Evolutionary conservation across 2,797 vertebrate genomes (phyloP), one percentile per base, ranked within the genome.

Genomic region (Discoglossus pictus): DNA sequence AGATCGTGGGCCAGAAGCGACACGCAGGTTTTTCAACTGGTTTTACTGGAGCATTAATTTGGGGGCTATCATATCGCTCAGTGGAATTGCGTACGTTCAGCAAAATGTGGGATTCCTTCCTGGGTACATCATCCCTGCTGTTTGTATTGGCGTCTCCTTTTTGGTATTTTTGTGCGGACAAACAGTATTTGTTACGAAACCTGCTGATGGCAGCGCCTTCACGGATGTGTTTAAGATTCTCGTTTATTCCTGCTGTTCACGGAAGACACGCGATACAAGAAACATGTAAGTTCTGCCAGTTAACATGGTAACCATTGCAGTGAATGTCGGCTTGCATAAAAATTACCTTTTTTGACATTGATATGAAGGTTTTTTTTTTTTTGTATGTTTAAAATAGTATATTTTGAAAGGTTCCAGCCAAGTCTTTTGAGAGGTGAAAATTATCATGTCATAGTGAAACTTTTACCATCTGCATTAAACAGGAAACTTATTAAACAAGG

Each of bases 31-130:
- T 85, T 99, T 99, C 77, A 99, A 99, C 79, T 98, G 96, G 97
- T 99, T 99, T 82, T 99, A 99, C 68, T 99, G 97, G 97, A 97
- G 93, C 87, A 98, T 99, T 72, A 99, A 98, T 39, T 75, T 98
- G 76, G 96, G 97, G 39, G 96, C 97, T 0, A 96, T 98, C 72
- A 4, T 98, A 0, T 97, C 96, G 0, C 83, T 99, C 68, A 94
- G 96, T 13, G 92, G 92, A 38, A 88, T 98, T 47, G 95, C 95
- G 0, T 99, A 97, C 79, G 88, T 98, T 47, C 96, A 98, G 73
- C 97, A 99, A 82, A 99, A 98, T 1, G 4, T 89, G 58, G 89
- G 81, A 78, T 99, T 99, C 39, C 65, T 84, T 2, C 6, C 83
- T 0, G 97, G 97, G n/a, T 99, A 93, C 77, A 88, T 88, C 73